phyloP scores from a whole-genome alignment of 2,888 invertebrate genomes.

The Rotaria magnacalcarata region DNA sequence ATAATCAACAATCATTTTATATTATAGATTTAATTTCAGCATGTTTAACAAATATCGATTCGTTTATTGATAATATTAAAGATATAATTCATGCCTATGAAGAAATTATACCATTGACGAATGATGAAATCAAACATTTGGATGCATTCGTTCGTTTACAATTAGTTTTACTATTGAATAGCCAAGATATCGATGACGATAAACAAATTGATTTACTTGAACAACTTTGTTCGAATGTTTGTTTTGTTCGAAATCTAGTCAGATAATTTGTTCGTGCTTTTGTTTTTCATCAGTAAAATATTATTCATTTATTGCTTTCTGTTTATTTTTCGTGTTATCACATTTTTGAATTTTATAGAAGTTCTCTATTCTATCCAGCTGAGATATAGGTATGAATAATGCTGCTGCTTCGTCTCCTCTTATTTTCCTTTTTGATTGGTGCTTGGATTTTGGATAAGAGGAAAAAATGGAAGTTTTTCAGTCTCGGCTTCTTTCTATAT shows the following conservation, averaged over 20 bases:
- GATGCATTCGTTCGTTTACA: constrained; percentile 18
- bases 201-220: background rate
- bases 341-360: background rate
- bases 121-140: background rate
- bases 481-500: too few relatives aligned
- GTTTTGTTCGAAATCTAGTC: constrained; percentile 26
- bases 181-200: background rate
- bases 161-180: background rate
- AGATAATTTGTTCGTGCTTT: background rate
- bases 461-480: too few relatives aligned
- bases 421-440: too few relatives aligned
- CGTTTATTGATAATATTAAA: background rate
- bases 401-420: too few relatives aligned
- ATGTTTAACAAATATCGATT: background rate
- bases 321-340: background rate
- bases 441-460: too few relatives aligned
- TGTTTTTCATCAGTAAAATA: background rate
- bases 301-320: background rate
- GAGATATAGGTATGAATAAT: background rate
- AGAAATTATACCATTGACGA: background rate
- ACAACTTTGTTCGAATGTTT: background rate
- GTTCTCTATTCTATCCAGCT: background rate
- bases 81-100: background rate
- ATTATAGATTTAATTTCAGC: background rate
- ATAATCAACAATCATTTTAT: background rate